Evolutionary conservation across 2,113 vertebrate species (phyloP).

Genomic region (Potamarius usumacintae): DNA sequence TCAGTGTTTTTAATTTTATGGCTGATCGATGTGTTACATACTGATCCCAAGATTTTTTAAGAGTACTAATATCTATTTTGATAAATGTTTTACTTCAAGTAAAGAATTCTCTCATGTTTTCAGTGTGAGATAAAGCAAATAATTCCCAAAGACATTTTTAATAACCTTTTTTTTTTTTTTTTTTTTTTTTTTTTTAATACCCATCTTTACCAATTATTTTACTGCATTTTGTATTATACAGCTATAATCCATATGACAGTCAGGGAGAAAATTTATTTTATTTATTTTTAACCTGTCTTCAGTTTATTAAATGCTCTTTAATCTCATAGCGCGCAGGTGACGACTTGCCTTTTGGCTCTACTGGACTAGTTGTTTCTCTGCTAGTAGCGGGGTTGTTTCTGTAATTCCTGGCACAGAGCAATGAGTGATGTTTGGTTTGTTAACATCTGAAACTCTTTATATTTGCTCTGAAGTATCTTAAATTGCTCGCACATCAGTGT

Average conservation of each 20-base stretch:
- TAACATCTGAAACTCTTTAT: conserved; percentile 13
- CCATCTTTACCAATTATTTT: background rate
- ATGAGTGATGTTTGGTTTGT: conserved; percentile 1
- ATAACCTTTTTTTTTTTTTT: no score
- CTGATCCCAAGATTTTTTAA: background rate
- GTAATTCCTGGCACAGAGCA: conserved; percentile 26
- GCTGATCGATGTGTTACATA: no score
- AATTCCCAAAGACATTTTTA: background rate
- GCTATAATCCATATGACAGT: background rate
- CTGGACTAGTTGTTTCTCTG: background rate
- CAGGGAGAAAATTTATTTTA: background rate
- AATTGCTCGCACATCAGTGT: conserved; percentile 15
- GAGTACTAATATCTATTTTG: background rate
- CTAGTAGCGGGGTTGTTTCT: no score
- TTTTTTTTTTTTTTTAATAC: background rate
- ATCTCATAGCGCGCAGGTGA: background rate
- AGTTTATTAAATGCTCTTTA: conserved; percentile 5
- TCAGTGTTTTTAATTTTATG: no score
- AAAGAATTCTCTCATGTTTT: background rate
- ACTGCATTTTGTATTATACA: background rate
- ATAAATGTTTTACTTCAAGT: background rate
- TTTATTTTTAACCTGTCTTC: background rate
- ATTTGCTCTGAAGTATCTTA: conserved; percentile 18
- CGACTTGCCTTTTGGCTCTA: background rate
- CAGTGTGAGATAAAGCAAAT: background rate